Percentiles rank a stretch among this genome's conserved stretches.
These are phyloP conservation scores for Lathronympha strigana DNA, from an alignment of 2,888 invertebrate genomes.

Conservation along the genomic window DNA sequence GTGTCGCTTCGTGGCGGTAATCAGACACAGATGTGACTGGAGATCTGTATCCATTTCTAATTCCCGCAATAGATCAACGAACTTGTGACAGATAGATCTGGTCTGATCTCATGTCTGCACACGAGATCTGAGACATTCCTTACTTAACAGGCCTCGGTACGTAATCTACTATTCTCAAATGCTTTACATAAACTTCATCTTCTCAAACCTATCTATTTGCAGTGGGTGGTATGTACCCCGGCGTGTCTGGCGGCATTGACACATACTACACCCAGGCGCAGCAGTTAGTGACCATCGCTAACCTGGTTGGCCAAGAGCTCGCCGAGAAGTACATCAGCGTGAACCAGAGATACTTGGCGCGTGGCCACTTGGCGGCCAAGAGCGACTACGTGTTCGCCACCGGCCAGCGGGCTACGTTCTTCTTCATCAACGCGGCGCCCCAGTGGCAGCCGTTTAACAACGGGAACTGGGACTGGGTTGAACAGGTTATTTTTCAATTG, in stretches of 20 bases:
- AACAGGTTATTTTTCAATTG: conserved; percentile 57
- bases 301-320: conserved; percentile 60
- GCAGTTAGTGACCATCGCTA: conserved; percentile 62
- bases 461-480: conserved; percentile 84
- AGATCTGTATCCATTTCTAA: too few species aligned
- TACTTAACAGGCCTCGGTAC: too few species aligned
- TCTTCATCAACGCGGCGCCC: conserved; percentile 86
- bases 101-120: too few species aligned
- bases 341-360: conserved; percentile 73
- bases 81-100: too few species aligned
- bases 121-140: too few species aligned
- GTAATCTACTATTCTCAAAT: too few species aligned
- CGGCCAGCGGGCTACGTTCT: conserved; percentile 85
- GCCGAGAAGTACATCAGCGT: conserved; percentile 76
- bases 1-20: too few species aligned
- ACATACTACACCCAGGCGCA: conserved; percentile 67
- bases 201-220: conserved; percentile 39
- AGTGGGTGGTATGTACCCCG: conserved; percentile 80
- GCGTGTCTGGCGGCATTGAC: conserved; percentile 61
- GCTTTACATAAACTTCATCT: not conserved
- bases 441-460: conserved; percentile 87
- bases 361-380: conserved; percentile 86
- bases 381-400: conserved; percentile 85
- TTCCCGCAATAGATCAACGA: too few species aligned
- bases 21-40: too few species aligned